phyloP scores from a whole-genome alignment of 2,888 invertebrate species.

The Amphimallon solstitiale region DNA sequence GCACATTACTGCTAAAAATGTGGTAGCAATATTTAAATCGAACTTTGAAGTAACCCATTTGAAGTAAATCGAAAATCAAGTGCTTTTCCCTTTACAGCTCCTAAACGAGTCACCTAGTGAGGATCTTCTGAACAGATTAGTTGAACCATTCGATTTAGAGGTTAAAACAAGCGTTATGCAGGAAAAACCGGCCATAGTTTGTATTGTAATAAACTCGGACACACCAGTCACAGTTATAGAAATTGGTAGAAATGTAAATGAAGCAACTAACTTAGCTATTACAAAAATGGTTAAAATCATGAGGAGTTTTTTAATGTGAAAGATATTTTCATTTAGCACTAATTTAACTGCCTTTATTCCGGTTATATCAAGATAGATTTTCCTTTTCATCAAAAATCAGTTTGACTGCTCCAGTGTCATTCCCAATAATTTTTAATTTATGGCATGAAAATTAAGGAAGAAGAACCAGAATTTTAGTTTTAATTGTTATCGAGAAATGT shows the following conservation, averaged over 20 bases:
- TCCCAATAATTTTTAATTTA: no score
- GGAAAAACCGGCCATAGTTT: constrained; percentile 45
- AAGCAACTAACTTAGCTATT: constrained; percentile 40
- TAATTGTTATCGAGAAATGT: no score
- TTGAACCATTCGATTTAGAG: constrained; percentile 49
- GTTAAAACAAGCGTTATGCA: constrained; percentile 47
- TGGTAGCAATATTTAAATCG: no score
- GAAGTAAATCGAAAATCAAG: neutral
- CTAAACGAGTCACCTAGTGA: constrained; percentile 45
- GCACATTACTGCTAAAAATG: no score
- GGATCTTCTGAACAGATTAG: constrained; percentile 48
- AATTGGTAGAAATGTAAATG: constrained; percentile 41
- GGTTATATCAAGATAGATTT: no score
- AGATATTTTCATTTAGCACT: no score
- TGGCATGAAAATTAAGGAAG: no score
- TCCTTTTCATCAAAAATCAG: no score
- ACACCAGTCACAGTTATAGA: constrained; percentile 51
- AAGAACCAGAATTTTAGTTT: no score
- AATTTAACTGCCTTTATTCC: no score
- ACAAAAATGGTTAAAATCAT: constrained; percentile 8
- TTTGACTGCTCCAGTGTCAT: no score
- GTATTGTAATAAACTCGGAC: constrained; percentile 50
- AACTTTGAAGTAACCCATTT: neutral
- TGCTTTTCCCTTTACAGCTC: constrained; percentile 44
- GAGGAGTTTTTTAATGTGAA: neutral